Evolutionary conservation across 2,888 invertebrate genomes (phyloP).

Genomic region (Acleris laterana): DNA sequence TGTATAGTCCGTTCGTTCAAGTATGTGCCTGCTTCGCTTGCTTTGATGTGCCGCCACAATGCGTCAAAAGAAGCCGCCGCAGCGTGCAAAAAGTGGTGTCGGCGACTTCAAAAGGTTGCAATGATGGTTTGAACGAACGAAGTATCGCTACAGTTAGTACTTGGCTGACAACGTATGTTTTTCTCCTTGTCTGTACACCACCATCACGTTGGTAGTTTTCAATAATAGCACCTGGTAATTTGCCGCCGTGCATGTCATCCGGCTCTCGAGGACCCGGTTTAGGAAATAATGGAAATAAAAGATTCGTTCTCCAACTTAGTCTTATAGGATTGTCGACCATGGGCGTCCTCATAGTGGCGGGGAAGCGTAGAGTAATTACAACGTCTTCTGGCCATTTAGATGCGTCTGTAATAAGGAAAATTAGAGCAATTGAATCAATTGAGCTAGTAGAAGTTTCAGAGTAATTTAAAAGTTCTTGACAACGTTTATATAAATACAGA

Average conservation of each 20-base stretch:
- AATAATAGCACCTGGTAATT: slow-evolving; percentile 80
- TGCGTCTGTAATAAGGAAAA: slow-evolving; percentile 55
- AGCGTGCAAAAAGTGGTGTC: too few species aligned
- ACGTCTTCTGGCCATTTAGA: slow-evolving; percentile 81
- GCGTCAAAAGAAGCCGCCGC: too few species aligned
- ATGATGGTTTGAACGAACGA: too few species aligned
- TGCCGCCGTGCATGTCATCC: slow-evolving; percentile 72
- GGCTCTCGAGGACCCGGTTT: slow-evolving; percentile 87
- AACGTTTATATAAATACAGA: too few species aligned
- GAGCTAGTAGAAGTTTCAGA: too few species aligned
- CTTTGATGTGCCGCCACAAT: too few species aligned
- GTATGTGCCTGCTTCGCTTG: too few species aligned
- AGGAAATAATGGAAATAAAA: slow-evolving; percentile 87
- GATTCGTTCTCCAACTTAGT: slow-evolving; percentile 88
- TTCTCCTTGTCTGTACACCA: background rate
- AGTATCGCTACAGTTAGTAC: too few species aligned
- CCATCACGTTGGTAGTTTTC: background rate
- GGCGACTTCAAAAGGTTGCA: too few species aligned
- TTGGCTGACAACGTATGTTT: too few species aligned
- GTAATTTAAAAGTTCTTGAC: too few species aligned
- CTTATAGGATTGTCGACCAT: slow-evolving; percentile 71
- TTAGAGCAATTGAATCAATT: slow-evolving; percentile 4
- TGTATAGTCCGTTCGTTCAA: too few species aligned
- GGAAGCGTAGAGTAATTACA: slow-evolving; percentile 85
- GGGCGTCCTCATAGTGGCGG: slow-evolving; percentile 85